Evolutionary conservation across 1,140 invertebrate species (phyloP).

Genomic region (Tribolium madens): DNA sequence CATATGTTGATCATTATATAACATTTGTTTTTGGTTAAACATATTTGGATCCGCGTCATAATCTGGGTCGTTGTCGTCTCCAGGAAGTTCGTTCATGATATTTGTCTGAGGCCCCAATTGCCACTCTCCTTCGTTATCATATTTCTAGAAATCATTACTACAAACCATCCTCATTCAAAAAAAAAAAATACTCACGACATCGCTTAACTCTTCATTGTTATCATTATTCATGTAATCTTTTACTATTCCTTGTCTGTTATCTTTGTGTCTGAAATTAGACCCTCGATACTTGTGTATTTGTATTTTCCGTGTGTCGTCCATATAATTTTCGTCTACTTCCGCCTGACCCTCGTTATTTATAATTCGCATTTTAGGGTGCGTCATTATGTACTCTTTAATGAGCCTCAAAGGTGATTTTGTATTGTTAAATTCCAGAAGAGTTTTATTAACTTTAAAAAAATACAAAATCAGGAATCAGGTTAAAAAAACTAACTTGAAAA

Average conservation of each 20-base stretch:
- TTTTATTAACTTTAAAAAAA: slow-evolving; percentile 66
- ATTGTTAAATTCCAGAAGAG: slow-evolving; percentile 66
- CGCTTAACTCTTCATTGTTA: slow-evolving; percentile 6
- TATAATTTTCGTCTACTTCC: slow-evolving; percentile 53
- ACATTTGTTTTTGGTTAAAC: slow-evolving; percentile 52
- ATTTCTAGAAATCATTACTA: slow-evolving; percentile 21
- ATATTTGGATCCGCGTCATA: slow-evolving; percentile 50
- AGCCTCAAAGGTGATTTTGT: slow-evolving; percentile 64
- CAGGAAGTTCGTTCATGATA: slow-evolving; percentile 18
- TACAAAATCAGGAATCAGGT: background rate
- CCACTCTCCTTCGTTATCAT: slow-evolving; percentile 19
- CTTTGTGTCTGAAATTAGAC: slow-evolving; percentile 60
- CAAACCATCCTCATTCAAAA: too few relatives aligned
- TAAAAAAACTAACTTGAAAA: slow-evolving; percentile 6
- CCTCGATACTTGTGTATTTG: slow-evolving; percentile 57
- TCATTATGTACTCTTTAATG: slow-evolving; percentile 63
- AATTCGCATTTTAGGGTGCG: slow-evolving; percentile 55
- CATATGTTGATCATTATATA: slow-evolving; percentile 45
- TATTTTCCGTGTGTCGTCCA: slow-evolving; percentile 39
- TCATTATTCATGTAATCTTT: slow-evolving; percentile 51
- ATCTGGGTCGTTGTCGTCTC: slow-evolving; percentile 23
- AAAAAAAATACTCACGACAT: background rate
- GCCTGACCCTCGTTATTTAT: slow-evolving; percentile 47
- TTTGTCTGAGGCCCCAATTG: background rate
- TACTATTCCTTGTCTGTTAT: slow-evolving; percentile 52